Conservation (phyloP, 2,797 vertebrate species). For the Anisognathus igniventris region DNA sequence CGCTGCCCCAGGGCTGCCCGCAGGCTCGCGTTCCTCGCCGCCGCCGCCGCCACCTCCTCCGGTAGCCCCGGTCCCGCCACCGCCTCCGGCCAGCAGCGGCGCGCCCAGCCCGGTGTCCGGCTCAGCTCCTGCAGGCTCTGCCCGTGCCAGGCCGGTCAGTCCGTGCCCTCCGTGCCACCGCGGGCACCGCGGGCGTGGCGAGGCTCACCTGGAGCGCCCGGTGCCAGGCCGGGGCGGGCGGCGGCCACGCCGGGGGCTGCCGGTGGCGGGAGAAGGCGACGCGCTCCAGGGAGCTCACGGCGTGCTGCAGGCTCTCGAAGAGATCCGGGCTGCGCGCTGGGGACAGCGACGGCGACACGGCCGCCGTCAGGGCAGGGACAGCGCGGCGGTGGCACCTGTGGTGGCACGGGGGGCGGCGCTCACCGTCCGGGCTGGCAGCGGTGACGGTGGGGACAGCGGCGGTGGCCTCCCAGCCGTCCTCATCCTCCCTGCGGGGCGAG, state of each 20-base stretch:
- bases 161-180: fast-evolving
- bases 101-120: slow-evolving; percentile 48
- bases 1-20: neutral
- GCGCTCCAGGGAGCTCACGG: slow-evolving; percentile 84
- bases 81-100: neutral
- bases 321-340: slow-evolving; percentile 56
- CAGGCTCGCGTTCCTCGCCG: neutral
- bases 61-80: slow-evolving; percentile 52
- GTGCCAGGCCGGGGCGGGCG: slow-evolving; percentile 67
- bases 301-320: slow-evolving; percentile 80
- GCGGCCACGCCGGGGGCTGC: slow-evolving; percentile 26
- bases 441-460: neutral
- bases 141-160: fast-evolving
- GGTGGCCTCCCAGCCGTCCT: neutral
- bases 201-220: neutral
- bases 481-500: neutral
- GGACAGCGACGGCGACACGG: neutral
- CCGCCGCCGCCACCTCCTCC: slow-evolving; percentile 19
- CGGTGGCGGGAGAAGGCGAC: slow-evolving; percentile 76
- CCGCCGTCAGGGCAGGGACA: neutral
- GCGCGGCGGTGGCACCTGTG: fast-evolving
- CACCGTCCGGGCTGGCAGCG: neutral
- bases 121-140: slow-evolving; percentile 78
- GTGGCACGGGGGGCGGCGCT: fast-evolving
- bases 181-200: fast-evolving